Percentiles rank a stretch among this genome's conserved stretches.
These are phyloP conservation scores for Tipula confusa DNA, from an alignment of 2,888 invertebrate genomes.

Conservation along the genomic window DNA sequence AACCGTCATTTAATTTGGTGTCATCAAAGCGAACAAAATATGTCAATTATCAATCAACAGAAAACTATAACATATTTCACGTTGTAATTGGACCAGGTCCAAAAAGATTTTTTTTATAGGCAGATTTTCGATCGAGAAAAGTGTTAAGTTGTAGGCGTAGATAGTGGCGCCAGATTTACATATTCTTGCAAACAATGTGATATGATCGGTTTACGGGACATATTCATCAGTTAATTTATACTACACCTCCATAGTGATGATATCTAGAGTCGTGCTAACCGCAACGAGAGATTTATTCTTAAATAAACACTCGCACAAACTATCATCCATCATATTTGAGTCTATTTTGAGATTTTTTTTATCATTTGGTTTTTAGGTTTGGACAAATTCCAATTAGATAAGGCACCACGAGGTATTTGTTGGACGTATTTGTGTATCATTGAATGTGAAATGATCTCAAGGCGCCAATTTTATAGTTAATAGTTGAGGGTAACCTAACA, in stretches of 20 bases:
- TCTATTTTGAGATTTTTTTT: neutral
- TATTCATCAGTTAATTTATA: neutral
- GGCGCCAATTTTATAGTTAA: neutral
- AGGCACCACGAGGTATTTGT: neutral
- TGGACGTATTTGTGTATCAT: neutral
- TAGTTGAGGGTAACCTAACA: too few relatives aligned
- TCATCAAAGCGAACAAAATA: neutral
- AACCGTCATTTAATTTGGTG: neutral
- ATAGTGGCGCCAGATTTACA: neutral
- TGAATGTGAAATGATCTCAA: slow-evolving; percentile 15
- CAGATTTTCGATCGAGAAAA: neutral
- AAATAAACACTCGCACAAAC: neutral
- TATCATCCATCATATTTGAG: neutral
- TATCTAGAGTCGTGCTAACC: neutral
- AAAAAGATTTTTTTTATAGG: neutral
- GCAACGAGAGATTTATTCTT: neutral
- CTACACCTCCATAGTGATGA: neutral
- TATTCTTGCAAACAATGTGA: neutral
- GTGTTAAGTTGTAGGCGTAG: neutral
- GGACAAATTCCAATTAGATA: neutral
- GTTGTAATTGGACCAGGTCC: neutral
- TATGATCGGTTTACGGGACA: neutral
- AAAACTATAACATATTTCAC: neutral
- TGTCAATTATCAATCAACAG: slow-evolving; percentile 14
- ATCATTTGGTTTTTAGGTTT: neutral